Evolutionary conservation across 2,888 invertebrate species (phyloP), one percentile per base, ranked within the genome.

Genomic region (Drosophila villosipedis): DNA sequence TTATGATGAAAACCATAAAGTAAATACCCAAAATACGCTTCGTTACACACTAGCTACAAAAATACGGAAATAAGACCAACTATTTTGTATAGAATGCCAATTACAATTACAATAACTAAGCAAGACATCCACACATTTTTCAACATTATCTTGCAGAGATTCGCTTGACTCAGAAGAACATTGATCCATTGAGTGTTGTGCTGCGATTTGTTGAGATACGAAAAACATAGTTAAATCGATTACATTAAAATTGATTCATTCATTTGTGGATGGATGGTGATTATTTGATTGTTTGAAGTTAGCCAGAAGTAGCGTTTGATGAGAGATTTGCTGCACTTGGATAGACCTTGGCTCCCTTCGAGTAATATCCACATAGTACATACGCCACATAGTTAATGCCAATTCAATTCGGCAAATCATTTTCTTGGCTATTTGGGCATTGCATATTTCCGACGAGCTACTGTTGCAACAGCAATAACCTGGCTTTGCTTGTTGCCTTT

Each of bases 1-100:
- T 9, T 25, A 47, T 78, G 78, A 76, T 78, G 78, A 71, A 78
- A 81, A 64, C 77, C 68, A 80, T 80, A 80, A 80, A 81, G 78
- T 81, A 79, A 79, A 79, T 79, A 80, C 77, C 81, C 52, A 76
- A 80, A 76, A 66, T 41, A 70, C 76, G 49, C 22, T 22, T 28
- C 52, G 52, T n/a, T 25, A 39, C 39, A 49, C 55, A 52, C 22
- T 33, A n/a, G 57, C 59, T 22, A 53, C 49, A 58, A 37, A 30
- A 30, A 41, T 49, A 53, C 22, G 9, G 33, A 54, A 71, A 53
- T 33, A 39, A 58, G 2, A 9, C 31, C 54, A 58, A 73, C 41
- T 65, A 62, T 59, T 69, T 70, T 60, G 31, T 35, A 50, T 37
- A 41, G 1, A 33, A 53, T 33, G 9, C 3, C 31, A 62, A 59